Percentiles rank a stretch among this genome's conserved stretches.
phyloP scores from a whole-genome alignment of 2,888 invertebrate genomes.

The Orthosia gracilis region DNA sequence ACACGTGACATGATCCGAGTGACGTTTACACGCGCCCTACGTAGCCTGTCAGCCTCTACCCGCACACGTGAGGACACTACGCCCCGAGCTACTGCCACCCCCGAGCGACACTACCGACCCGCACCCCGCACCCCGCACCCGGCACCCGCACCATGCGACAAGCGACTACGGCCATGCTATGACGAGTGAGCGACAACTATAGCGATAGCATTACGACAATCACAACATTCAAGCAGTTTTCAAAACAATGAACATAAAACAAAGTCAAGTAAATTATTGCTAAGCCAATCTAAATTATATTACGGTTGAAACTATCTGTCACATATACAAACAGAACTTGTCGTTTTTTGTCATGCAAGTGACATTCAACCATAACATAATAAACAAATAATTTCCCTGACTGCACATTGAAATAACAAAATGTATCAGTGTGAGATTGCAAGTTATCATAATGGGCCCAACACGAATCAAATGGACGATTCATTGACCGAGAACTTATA shows the following conservation, averaged over 20 bases:
- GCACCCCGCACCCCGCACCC: background rate
- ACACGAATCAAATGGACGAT: constrained; percentile 17
- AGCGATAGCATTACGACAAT: constrained; percentile 15
- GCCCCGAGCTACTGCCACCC: constrained; percentile 10
- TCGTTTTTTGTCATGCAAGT: background rate
- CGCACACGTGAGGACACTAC: background rate
- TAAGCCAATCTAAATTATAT: background rate
- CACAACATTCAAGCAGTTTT: constrained; percentile 18
- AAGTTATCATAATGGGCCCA: background rate
- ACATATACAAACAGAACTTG: background rate
- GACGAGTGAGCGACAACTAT: constrained; percentile 19
- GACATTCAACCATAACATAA: background rate
- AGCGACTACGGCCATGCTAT: constrained; percentile 33
- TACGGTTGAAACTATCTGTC: background rate
- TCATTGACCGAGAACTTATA: constrained; percentile 50
- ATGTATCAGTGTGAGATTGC: background rate
- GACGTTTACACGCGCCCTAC: background rate
- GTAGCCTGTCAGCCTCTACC: background rate
- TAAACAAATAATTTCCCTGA: background rate
- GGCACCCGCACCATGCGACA: constrained; percentile 4
- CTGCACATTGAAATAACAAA: constrained; percentile 2
- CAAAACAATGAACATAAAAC: background rate
- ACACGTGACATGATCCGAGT: background rate
- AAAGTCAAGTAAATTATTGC: background rate
- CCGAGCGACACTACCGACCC: constrained; percentile 21